These are phyloP conservation scores for Drosophila asahinai DNA, from an alignment of 1,140 invertebrate species.

Conservation along the genomic window DNA sequence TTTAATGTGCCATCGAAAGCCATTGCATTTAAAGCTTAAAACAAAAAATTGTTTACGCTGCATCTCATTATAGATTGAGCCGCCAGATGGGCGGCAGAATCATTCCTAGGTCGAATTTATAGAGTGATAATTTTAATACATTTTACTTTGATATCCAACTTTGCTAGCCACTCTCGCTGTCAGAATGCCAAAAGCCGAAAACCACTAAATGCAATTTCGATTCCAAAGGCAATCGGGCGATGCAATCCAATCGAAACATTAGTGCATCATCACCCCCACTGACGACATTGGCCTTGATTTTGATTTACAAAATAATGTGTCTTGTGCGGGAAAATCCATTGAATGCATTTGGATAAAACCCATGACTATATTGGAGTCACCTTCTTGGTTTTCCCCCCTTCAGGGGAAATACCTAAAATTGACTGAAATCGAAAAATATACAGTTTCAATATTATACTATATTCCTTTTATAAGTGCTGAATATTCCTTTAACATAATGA, in stretches of 20 bases:
- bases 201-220: slow-evolving; percentile 57
- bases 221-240: slow-evolving; percentile 65
- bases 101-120: neutral
- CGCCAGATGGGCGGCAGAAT: neutral
- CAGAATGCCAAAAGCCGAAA: slow-evolving; percentile 57
- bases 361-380: slow-evolving; percentile 7
- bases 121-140: neutral
- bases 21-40: slow-evolving; percentile 50
- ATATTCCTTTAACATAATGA: slow-evolving; percentile 24
- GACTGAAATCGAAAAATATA: slow-evolving; percentile 5
- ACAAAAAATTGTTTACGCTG: slow-evolving; percentile 29
- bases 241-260: slow-evolving; percentile 61
- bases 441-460: slow-evolving; percentile 17
- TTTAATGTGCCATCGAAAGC: slow-evolving; percentile 42
- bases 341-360: slow-evolving; percentile 42
- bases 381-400: neutral
- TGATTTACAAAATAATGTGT: slow-evolving; percentile 49
- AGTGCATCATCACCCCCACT: slow-evolving; percentile 35
- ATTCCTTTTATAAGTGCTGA: slow-evolving; percentile 20
- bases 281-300: slow-evolving; percentile 75
- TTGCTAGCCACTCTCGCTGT: slow-evolving; percentile 6
- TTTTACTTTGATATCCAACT: slow-evolving; percentile 14
- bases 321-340: slow-evolving; percentile 18
- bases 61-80: slow-evolving; percentile 8
- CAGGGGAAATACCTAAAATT: neutral